These are phyloP conservation scores for Climacteris rufus DNA, from an alignment of 2,113 vertebrate genomes.

Conservation along the genomic window DNA sequence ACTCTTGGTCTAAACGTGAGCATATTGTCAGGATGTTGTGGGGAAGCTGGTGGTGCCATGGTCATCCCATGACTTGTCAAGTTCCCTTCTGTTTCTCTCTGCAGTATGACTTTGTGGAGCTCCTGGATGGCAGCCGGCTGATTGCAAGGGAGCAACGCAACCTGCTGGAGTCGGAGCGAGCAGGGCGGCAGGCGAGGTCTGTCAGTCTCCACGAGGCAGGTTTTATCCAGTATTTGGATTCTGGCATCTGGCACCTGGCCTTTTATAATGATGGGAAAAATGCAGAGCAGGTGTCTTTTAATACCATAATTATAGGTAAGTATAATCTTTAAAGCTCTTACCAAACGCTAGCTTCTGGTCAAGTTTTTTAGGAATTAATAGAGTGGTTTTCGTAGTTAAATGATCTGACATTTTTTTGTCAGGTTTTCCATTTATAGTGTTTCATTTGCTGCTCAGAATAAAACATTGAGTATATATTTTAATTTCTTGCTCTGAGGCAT, in stretches of 20 bases:
- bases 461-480: background rate
- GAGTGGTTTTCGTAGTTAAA: background rate
- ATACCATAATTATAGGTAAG: constrained; percentile 94
- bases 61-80: background rate
- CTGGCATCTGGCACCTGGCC: constrained; percentile 96
- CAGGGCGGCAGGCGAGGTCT: constrained; percentile 77
- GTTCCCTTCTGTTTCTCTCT: background rate
- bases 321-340: background rate
- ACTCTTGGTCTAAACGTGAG: background rate
- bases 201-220: constrained; percentile 91
- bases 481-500: background rate
- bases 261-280: constrained; percentile 96
- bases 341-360: background rate
- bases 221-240: constrained; percentile 96
- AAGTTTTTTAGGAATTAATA: background rate
- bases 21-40: background rate
- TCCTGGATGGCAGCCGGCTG: constrained; percentile 92
- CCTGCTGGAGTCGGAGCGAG: constrained; percentile 75
- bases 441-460: background rate
- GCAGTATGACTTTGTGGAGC: constrained; percentile 97
- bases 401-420: background rate
- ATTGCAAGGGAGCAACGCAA: constrained; percentile 90
- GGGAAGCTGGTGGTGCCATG: background rate
- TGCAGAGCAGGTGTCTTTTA: constrained; percentile 91
- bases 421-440: background rate